Percentiles rank a stretch among this genome's conserved stretches.
Conservation (phyloP, 2,888 invertebrate species). For the Polydrusus pterygomalis region DNA sequence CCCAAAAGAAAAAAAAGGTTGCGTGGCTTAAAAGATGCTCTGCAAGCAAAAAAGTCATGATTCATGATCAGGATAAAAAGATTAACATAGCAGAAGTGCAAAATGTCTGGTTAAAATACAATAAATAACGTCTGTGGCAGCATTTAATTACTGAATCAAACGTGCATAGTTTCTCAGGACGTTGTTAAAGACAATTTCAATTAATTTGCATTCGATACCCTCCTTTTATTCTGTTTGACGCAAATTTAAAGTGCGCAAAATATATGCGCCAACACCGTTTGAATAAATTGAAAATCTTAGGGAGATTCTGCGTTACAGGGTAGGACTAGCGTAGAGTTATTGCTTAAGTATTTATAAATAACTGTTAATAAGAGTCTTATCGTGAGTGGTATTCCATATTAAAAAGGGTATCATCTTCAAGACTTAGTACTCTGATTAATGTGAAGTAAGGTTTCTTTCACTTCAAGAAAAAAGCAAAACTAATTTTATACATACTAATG, state of each 20-base stretch:
- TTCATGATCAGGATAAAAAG: conserved; percentile 56
- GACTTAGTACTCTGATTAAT: too few species aligned
- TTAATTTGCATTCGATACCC: conserved; percentile 70
- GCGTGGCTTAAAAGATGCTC: not conserved
- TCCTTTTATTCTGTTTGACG: conserved; percentile 64
- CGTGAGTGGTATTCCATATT: not conserved
- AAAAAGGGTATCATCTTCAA: not conserved
- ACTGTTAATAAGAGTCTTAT: too few species aligned
- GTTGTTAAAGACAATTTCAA: conserved; percentile 69
- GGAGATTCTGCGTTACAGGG: conserved; percentile 59
- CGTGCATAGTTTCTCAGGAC: conserved; percentile 60
- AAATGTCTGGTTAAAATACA: conserved; percentile 59
- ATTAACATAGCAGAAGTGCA: conserved; percentile 61
- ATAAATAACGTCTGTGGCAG: conserved; percentile 58
- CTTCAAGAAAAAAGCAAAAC: too few species aligned
- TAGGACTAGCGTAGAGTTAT: not conserved
- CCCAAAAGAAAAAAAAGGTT: not conserved
- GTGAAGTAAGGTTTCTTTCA: too few species aligned
- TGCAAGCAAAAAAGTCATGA: conserved; percentile 38
- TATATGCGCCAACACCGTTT: conserved; percentile 64
- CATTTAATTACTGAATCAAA: conserved; percentile 64
- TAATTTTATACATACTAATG: too few species aligned
- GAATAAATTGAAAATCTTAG: conserved; percentile 62
- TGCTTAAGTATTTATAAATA: not conserved
- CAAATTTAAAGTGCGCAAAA: conserved; percentile 68